These are phyloP conservation scores for Silurus asotus DNA, from an alignment of 2,113 vertebrate species.

Conservation along the genomic window DNA sequence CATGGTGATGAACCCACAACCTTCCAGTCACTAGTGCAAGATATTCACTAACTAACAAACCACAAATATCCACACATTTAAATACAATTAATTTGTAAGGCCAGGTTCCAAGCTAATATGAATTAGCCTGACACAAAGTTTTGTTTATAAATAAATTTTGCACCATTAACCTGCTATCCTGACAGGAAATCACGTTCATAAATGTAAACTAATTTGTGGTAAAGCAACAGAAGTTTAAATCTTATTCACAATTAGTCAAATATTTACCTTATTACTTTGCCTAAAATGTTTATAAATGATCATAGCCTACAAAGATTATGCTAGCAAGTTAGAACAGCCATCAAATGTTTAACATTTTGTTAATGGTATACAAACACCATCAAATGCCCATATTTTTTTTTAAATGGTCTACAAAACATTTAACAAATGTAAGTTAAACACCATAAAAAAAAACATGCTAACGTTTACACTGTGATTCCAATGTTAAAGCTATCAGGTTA, in stretches of 20 bases:
- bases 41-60: neutral
- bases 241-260: neutral
- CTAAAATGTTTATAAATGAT: neutral
- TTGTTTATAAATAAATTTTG: neutral
- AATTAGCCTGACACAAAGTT: neutral
- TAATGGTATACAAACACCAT: too few relatives aligned
- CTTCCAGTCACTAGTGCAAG: neutral
- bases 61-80: neutral
- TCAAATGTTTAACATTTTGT: neutral
- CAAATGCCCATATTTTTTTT: too few relatives aligned
- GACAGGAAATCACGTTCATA: neutral
- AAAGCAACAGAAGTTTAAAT: neutral
- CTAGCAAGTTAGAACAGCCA: neutral
- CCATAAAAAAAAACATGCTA: too few relatives aligned
- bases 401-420: too few relatives aligned
- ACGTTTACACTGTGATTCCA: too few relatives aligned
- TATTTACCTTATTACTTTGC: neutral
- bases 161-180: neutral
- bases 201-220: neutral
- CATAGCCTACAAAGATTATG: too few relatives aligned
- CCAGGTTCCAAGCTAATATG: neutral
- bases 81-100: neutral
- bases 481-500: too few relatives aligned
- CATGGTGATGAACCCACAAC: too few relatives aligned
- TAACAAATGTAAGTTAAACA: too few relatives aligned